phyloP scores from a whole-genome alignment of 2,113 vertebrate genomes.

The Melanerpes formicivorus region DNA sequence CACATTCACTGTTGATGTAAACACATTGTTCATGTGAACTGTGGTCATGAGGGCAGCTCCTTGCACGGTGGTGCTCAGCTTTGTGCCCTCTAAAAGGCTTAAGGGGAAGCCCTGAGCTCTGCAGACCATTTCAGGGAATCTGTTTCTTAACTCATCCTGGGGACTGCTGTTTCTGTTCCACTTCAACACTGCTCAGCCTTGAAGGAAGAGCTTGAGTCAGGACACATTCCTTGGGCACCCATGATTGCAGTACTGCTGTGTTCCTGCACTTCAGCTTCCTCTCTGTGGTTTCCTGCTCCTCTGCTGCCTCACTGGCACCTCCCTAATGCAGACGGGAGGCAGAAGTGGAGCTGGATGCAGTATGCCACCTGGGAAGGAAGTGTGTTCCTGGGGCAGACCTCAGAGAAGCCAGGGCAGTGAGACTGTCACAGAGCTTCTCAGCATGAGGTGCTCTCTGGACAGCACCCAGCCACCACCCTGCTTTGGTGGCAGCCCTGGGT shows the following conservation, averaged over 20 bases:
- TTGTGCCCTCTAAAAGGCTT: background rate
- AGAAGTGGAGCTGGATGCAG: background rate
- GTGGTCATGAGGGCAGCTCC: background rate
- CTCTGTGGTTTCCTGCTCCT: background rate
- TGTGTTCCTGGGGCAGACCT: background rate
- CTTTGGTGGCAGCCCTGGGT: background rate
- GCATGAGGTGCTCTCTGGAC: background rate
- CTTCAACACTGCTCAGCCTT: background rate
- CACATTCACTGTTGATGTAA: background rate
- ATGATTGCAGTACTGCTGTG: background rate
- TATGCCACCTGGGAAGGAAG: background rate
- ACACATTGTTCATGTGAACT: background rate
- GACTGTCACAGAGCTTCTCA: background rate
- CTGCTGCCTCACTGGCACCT: background rate
- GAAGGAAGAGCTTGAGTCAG: background rate
- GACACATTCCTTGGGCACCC: background rate
- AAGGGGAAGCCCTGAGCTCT: background rate
- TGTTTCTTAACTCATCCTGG: background rate
- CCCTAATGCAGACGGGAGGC: background rate
- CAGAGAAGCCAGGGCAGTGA: background rate
- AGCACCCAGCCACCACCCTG: no score
- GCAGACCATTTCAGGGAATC: background rate
- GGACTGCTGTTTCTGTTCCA: background rate
- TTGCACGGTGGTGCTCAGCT: background rate
- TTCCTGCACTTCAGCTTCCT: background rate